Evolutionary conservation across 64 coral and sea anemone genomes (phyloP).

Genomic region (Porites lutea): DNA sequence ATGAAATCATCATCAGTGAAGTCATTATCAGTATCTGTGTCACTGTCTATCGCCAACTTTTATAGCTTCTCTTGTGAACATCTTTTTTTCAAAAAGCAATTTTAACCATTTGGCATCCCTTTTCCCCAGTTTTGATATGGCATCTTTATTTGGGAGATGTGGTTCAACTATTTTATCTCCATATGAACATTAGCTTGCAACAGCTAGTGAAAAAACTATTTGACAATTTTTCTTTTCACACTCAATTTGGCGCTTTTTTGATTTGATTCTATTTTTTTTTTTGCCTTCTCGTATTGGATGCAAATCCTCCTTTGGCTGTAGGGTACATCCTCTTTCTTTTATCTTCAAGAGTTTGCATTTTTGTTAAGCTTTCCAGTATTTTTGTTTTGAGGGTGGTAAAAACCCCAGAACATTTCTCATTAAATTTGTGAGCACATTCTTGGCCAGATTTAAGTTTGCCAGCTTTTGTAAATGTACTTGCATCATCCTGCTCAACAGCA

Average conservation of each 20-base stretch:
- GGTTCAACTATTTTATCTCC: slow-evolving; percentile 51
- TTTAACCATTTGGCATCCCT: no score
- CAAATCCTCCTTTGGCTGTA: slow-evolving; percentile 36
- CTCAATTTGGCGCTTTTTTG: slow-evolving; percentile 55
- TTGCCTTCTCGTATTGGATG: slow-evolving; percentile 45
- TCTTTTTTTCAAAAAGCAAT: no score
- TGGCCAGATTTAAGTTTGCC: slow-evolving; percentile 65
- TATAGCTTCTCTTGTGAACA: no score
- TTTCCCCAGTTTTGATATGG: slow-evolving; percentile 18
- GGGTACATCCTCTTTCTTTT: slow-evolving; percentile 68
- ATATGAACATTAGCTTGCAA: slow-evolving; percentile 49
- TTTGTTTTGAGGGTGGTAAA: slow-evolving; percentile 44
- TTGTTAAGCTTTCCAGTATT: slow-evolving; percentile 59
- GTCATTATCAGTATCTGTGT: neutral
- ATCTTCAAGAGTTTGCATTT: slow-evolving; percentile 62
- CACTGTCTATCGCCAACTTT: neutral
- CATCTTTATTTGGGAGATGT: slow-evolving; percentile 58
- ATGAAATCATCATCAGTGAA: neutral
- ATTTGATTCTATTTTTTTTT: slow-evolving; percentile 55
- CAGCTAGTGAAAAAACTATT: slow-evolving; percentile 43
- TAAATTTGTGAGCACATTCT: slow-evolving; percentile 63
- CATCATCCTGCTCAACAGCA: slow-evolving; percentile 71
- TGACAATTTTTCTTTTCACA: slow-evolving; percentile 43
- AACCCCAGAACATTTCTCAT: slow-evolving; percentile 51
- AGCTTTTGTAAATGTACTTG: slow-evolving; percentile 65